Evolutionary conservation across 2,797 vertebrate genomes (phyloP), one percentile per base, ranked within the genome.

Genomic region (Rhinatrema bivittatum): DNA sequence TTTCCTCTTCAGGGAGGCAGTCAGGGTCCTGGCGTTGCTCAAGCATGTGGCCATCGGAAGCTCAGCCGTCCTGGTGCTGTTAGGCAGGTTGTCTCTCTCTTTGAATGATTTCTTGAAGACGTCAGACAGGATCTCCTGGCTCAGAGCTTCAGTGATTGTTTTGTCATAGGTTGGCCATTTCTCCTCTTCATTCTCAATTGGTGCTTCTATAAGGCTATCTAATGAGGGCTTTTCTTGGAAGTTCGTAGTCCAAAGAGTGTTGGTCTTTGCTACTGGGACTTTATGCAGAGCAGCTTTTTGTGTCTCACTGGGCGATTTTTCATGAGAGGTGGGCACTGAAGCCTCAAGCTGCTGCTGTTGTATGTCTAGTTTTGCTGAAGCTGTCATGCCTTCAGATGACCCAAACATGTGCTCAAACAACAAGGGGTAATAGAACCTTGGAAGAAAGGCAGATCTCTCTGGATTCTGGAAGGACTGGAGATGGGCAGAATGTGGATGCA

Each of bases 381-480:
- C 23, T 28, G 62, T 29, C 35, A 75, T 78, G 3, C 78, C 81
- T 3, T 84, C 85, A 0, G 72, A 30, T 1, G 68, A 49, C 34
- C 78, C 53, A 0, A 93, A 81, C 6, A 75, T 50, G 38, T 93
- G 93, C 48, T 97, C 94, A 0, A 91, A 89, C 20, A 99, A 72
- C 60, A 98, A 81, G 0, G 95, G 95, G 57, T 94, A 98, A 72
- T 93, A 98, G 32, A 99, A 87, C 17, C 81, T 84, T 2, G 91
- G 84, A 1, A 86, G 74, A 21, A 89, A 77, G 16, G 91, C 48
- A 0, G 87, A 58, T 30, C 81, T 74, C 30, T 94, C 90, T 0
- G 84, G 53, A 20, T 58, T 65, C 40, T 87, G 55, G 17, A 87
- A 72, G 2, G 81, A 39, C n/a, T 81, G 78, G 49, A 83, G 78